Evolutionary conservation across 2,888 invertebrate species (phyloP).

Genomic region (Lochmaea crataegi): DNA sequence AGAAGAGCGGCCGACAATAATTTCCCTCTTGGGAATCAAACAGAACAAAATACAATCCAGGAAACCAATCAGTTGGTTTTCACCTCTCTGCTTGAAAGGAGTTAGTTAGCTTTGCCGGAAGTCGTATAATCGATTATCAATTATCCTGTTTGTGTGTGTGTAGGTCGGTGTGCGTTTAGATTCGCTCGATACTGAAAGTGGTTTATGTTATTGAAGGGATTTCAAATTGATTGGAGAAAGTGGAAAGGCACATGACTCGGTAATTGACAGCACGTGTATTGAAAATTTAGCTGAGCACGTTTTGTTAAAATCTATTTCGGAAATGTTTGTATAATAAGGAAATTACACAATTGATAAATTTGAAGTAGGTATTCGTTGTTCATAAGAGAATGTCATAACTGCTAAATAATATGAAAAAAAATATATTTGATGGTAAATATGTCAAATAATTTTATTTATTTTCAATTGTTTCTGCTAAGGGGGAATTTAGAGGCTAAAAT

Average conservation of each 20-base stretch:
- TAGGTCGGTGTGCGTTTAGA: background rate
- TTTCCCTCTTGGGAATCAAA: constrained; percentile 28
- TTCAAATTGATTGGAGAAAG: background rate
- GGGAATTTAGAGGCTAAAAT: too few species aligned
- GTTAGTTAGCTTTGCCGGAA: constrained; percentile 1
- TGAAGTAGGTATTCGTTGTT: too few species aligned
- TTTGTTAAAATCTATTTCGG: background rate
- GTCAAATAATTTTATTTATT: too few species aligned
- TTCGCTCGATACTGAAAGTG: background rate
- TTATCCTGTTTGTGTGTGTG: background rate
- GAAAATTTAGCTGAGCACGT: background rate
- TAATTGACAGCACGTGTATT: constrained; percentile 6
- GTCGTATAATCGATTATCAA: background rate
- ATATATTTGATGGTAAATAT: too few species aligned
- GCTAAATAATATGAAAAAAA: too few species aligned
- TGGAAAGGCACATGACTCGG: background rate
- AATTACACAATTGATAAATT: too few species aligned
- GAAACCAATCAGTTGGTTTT: constrained; percentile 20
- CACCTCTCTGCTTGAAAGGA: background rate
- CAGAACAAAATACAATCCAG: constrained; percentile 18
- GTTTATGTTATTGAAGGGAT: constrained; percentile 3
- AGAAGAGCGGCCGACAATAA: constrained; percentile 25
- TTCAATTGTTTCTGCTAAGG: too few species aligned
- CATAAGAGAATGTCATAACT: too few species aligned
- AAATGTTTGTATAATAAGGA: too few species aligned